phyloP scores from a whole-genome alignment of 2,888 invertebrate genomes.

The Drosophila nr. perissopoda region DNA sequence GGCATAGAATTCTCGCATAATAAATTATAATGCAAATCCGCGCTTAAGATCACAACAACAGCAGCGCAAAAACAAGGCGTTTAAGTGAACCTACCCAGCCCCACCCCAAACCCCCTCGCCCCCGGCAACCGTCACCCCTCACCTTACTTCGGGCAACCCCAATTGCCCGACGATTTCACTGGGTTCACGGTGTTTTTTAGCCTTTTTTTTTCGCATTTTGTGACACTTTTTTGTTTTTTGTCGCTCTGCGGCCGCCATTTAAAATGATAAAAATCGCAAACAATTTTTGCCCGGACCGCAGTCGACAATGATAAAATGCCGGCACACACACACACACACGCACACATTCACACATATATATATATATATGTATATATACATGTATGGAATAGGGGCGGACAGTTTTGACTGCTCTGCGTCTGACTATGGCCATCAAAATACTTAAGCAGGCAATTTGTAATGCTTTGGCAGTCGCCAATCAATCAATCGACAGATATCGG shows the following conservation, averaged over 20 bases:
- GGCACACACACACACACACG: slow-evolving; percentile 25
- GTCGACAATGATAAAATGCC: slow-evolving; percentile 48
- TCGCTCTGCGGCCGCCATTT: slow-evolving; percentile 64
- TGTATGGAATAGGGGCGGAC: slow-evolving; percentile 3
- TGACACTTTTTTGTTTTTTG: slow-evolving; percentile 16
- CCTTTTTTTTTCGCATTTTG: slow-evolving; percentile 9
- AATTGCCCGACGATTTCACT: slow-evolving; percentile 34
- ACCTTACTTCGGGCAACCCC: neutral
- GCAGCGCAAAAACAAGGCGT: slow-evolving; percentile 41
- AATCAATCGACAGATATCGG: slow-evolving; percentile 46
- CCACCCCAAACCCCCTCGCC: no score
- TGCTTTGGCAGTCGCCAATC: slow-evolving; percentile 55
- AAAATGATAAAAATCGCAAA: slow-evolving; percentile 74
- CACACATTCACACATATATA: slow-evolving; percentile 1
- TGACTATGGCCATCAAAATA: slow-evolving; percentile 29
- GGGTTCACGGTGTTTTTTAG: slow-evolving; percentile 10
- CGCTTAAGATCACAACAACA: slow-evolving; percentile 65
- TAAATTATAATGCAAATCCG: slow-evolving; percentile 76
- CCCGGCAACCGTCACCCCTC: neutral
- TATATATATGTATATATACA: neutral
- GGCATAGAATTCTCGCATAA: slow-evolving; percentile 65
- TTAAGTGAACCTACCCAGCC: slow-evolving; percentile 41
- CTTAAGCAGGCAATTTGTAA: slow-evolving; percentile 57
- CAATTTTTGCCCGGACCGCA: slow-evolving; percentile 64
- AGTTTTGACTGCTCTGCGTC: slow-evolving; percentile 18